A percentile compares a stretch with the other conserved stretches of the same genome.
phyloP scores from a whole-genome alignment of 2,888 invertebrate species.

The Tyria jacobaeae region DNA sequence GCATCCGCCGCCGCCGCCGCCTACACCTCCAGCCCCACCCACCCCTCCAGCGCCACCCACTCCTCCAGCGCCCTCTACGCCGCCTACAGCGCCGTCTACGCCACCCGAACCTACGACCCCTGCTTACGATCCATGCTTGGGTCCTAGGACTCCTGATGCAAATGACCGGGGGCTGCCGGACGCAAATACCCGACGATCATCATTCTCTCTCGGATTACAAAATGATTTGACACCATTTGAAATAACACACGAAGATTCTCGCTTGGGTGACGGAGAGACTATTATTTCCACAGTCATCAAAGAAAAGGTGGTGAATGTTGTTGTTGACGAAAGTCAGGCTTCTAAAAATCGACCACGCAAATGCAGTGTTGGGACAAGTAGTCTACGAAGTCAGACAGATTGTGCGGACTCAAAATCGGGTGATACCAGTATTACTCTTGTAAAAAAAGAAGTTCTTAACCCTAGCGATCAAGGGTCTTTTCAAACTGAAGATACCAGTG shows the following conservation, averaged over 20 bases:
- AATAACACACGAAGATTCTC: constrained; percentile 14
- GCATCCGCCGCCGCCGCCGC: constrained; percentile 87
- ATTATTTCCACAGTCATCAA: constrained; percentile 34
- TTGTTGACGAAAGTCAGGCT: constrained; percentile 34
- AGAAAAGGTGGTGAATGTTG: constrained; percentile 34
- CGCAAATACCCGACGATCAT: constrained; percentile 21
- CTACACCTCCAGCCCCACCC: constrained; percentile 56
- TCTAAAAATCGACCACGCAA: constrained; percentile 18
- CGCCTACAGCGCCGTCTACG: constrained; percentile 55
- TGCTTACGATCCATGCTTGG: constrained; percentile 50
- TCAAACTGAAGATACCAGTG: constrained; percentile 55
- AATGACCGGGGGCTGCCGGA: constrained; percentile 44
- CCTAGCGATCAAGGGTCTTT: constrained; percentile 23
- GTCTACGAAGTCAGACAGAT: constrained; percentile 22
- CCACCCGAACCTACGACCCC: constrained; percentile 55
- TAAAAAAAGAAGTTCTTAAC: constrained; percentile 25
- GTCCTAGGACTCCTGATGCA: constrained; percentile 54
- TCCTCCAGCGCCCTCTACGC: constrained; percentile 57
- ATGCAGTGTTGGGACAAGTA: constrained; percentile 20
- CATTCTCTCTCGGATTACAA: constrained; percentile 35
- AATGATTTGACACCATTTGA: constrained; percentile 49
- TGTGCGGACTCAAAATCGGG: constrained; percentile 18
- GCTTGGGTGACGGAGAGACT: constrained; percentile 33
- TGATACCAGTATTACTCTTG: constrained; percentile 21
- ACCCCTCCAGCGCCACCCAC: constrained; percentile 54